Evolutionary conservation across 2,797 vertebrate genomes (phyloP), one percentile per base, ranked within the genome.

Genomic region (Echeneis naucrates): DNA sequence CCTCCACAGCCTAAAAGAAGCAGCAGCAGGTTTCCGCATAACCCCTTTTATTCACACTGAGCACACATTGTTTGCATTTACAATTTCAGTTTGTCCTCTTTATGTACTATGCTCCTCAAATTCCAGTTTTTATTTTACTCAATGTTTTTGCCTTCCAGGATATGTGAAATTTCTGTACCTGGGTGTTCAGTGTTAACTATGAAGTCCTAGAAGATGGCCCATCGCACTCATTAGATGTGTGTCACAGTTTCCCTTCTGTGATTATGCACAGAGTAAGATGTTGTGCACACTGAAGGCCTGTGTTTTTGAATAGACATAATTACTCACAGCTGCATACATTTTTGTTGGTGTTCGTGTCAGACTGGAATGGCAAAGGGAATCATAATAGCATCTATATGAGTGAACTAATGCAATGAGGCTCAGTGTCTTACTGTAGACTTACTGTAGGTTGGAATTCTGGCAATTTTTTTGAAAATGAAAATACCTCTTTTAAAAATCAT

Each of bases 111-210:
- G n/a, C 45, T 54, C 80, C 47, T 55, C 73, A 78, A 69, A 62
- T 72, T 64, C 65, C 56, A 56, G 51, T 63, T 52, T 10, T 72
- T 62, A 82, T 63, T 68, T 69, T 61, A 74, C 54, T 61, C 16
- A 21, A 44, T 77, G 42, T n/a, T 87, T 87, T 89, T 89, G 80
- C 85, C 83, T 87, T 54, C 33, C 77, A 85, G 81, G 75, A 89
- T 84, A 75, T 54, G 56, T 51, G 27, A 45, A 10, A 6, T 84
- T 81, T 79, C 66, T 75, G 23, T 23, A 37, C 56, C 17, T 19
- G 47, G 51, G 51, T 68, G 75, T 75, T 32, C 58, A 16, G 4
- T 23, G 21, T 59, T 58, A 45, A 38, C 59, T n/a, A 50, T 3
- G 30, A 62, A 13, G n/a, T 48, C 9, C 10, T 37, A 59, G 4